Conservation (phyloP, 1,140 invertebrate species). For the Conus betulinus region DNA sequence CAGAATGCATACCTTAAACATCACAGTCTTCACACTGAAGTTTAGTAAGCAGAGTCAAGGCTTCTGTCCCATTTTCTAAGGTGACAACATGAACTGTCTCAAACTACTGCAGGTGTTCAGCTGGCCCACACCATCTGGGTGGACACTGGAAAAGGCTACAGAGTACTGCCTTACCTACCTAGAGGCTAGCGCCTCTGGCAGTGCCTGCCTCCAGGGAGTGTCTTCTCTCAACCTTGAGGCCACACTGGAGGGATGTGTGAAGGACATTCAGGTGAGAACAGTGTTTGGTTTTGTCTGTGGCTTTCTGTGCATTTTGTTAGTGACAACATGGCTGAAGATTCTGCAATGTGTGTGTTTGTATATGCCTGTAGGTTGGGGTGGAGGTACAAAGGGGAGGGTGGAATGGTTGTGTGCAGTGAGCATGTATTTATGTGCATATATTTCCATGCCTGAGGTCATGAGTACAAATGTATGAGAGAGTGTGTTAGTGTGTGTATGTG, state of each 20-base stretch:
- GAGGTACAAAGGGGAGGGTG: too few relatives aligned
- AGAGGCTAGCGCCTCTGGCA: conserved; percentile 23
- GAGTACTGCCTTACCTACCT: conserved; percentile 53
- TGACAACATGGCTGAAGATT: background rate
- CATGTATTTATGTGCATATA: too few relatives aligned
- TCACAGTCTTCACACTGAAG: too few relatives aligned
- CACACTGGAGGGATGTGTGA: conserved; percentile 53
- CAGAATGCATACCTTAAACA: too few relatives aligned
- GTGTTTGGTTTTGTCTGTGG: background rate
- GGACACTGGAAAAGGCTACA: conserved; percentile 51
- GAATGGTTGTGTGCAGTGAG: too few relatives aligned
- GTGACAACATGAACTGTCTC: too few relatives aligned
- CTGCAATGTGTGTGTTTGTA: background rate
- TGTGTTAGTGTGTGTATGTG: conserved; percentile 13
- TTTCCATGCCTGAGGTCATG: background rate
- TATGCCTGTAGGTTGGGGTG: background rate
- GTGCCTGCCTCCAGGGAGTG: conserved; percentile 43
- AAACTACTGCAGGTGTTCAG: conserved; percentile 28
- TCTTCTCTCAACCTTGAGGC: conserved; percentile 42
- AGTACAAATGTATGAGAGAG: background rate
- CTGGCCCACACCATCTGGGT: conserved; percentile 56
- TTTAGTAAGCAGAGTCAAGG: too few relatives aligned
- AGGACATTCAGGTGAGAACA: conserved; percentile 60
- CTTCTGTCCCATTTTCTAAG: too few relatives aligned
- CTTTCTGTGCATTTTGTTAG: background rate